Percentiles rank a stretch among this genome's conserved stretches.
Conservation (phyloP, 2,888 invertebrate species). For the Reticulitermes lucifugus region DNA sequence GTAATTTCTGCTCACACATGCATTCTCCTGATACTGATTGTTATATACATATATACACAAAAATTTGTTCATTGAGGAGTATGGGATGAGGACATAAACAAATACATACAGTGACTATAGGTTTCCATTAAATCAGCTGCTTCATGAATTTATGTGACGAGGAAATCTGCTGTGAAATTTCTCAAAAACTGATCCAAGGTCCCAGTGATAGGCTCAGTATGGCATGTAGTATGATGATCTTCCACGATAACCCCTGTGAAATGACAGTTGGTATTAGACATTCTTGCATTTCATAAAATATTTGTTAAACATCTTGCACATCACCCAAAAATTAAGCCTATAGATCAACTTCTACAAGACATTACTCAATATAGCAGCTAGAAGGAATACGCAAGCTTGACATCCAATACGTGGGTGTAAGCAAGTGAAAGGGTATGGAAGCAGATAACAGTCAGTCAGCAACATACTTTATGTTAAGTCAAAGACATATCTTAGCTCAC, state of each 20-base stretch:
- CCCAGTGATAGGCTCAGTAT: constrained; percentile 45
- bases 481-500: no score
- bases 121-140: constrained; percentile 36
- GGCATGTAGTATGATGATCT: constrained; percentile 54
- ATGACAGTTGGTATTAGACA: background rate
- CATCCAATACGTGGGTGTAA: background rate
- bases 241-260: constrained; percentile 52
- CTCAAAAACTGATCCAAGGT: constrained; percentile 14
- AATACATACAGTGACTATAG: constrained; percentile 50
- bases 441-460: no score
- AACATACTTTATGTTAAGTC: no score
- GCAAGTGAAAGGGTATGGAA: background rate
- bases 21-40: constrained; percentile 4
- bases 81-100: constrained; percentile 32
- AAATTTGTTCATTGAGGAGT: constrained; percentile 10
- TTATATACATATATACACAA: background rate
- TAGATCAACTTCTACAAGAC: background rate
- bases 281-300: no score
- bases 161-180: constrained; percentile 21
- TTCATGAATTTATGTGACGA: constrained; percentile 25
- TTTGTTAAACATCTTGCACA: no score
- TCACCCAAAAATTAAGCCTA: no score
- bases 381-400: background rate
- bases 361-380: background rate
- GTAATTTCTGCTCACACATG: constrained; percentile 21